Conservation (phyloP, 2,113 vertebrate genomes). For the Corythaeola cristata region DNA sequence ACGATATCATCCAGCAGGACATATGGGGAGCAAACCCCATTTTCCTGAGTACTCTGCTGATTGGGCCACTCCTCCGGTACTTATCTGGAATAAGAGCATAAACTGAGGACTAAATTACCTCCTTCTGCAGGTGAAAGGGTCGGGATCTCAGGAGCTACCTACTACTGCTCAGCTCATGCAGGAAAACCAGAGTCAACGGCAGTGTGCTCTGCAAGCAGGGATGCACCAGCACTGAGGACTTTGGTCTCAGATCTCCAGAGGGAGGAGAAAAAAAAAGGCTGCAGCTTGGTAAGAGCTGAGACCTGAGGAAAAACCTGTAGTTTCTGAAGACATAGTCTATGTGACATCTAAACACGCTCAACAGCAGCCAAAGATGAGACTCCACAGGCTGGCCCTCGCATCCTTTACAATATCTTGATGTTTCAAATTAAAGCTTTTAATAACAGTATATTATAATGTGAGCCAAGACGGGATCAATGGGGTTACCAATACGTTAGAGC, state of each 20-base stretch:
- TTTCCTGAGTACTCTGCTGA: not conserved
- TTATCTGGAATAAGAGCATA: not conserved
- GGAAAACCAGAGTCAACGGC: not conserved
- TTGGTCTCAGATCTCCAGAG: no score
- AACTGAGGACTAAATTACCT: not conserved
- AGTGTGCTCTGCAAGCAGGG: not conserved
- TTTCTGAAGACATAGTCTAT: not conserved
- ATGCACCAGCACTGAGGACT: accelerated
- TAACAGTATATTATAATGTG: not conserved
- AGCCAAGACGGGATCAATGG: not conserved
- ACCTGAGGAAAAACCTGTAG: not conserved
- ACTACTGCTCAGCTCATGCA: not conserved
- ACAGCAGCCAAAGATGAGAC: not conserved
- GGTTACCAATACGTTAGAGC: not conserved
- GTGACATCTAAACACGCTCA: not conserved
- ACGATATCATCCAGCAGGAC: not conserved
- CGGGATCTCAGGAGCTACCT: not conserved
- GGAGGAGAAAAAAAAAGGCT: no score
- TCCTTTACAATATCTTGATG: not conserved
- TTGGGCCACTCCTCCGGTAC: no score
- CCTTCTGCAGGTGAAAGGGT: not conserved
- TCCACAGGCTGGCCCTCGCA: not conserved
- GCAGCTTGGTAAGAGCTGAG: not conserved
- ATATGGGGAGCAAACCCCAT: not conserved
- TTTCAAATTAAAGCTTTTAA: not conserved